phyloP scores from a whole-genome alignment of 2,797 vertebrate genomes.

The Mormyrops attenuatus region DNA sequence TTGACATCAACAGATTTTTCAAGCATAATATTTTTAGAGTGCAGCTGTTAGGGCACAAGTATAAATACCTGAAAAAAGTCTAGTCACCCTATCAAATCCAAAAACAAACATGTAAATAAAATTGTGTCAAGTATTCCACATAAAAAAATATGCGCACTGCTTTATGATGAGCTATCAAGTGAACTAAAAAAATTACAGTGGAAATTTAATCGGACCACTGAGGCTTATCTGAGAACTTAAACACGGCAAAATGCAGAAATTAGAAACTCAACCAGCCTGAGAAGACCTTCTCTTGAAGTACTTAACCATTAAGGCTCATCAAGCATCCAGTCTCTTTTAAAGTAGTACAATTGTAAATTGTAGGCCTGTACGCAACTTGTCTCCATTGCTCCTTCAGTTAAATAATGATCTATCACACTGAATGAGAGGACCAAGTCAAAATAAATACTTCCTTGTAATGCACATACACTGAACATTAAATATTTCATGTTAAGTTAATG shows the following conservation, averaged over 20 bases:
- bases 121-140: background rate
- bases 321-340: background rate
- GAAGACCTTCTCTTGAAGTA: background rate
- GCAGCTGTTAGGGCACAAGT: background rate
- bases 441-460: background rate
- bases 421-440: background rate
- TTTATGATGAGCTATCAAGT: background rate
- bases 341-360: background rate
- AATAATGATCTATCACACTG: background rate
- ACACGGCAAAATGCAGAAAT: background rate
- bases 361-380: background rate
- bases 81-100: background rate
- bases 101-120: background rate
- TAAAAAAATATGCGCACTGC: background rate
- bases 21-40: background rate
- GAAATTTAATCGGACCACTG: background rate
- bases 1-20: background rate
- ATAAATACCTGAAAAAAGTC: background rate
- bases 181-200: background rate
- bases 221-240: background rate
- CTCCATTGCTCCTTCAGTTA: background rate
- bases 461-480: too few relatives aligned
- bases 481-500: too few relatives aligned
- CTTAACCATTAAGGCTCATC: background rate
- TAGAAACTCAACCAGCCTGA: background rate